Conservation (phyloP, 2,113 vertebrate species). For the Neopipo cinnamomea region DNA sequence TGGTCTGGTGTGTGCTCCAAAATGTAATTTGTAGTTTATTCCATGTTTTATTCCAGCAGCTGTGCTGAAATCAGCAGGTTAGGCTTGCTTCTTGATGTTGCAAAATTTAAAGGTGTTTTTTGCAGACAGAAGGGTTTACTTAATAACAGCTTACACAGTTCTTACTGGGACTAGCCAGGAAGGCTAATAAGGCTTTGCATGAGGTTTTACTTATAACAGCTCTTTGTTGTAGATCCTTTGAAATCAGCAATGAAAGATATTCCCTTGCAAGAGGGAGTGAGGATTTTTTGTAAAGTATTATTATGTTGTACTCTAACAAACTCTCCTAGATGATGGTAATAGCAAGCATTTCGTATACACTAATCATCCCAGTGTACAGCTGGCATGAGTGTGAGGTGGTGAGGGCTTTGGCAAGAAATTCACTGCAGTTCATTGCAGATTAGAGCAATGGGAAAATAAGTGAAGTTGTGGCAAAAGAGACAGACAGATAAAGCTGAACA, state of each 20-base stretch:
- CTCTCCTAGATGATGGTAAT: neutral
- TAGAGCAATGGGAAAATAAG: neutral
- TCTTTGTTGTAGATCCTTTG: neutral
- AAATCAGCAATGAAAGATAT: neutral
- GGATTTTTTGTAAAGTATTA: neutral
- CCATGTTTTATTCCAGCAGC: neutral
- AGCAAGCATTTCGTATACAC: fast-evolving
- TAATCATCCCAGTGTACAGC: neutral
- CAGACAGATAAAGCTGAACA: neutral
- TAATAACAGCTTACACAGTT: neutral
- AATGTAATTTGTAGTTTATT: neutral
- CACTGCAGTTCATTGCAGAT: neutral
- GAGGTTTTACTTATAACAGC: neutral
- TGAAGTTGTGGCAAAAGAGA: neutral
- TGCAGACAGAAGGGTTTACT: neutral
- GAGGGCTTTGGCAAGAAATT: neutral
- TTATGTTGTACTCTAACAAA: neutral
- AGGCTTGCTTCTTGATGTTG: neutral
- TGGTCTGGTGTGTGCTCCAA: neutral
- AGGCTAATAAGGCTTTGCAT: neutral
- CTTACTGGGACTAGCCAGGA: neutral
- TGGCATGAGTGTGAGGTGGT: neutral
- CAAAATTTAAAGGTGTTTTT: neutral
- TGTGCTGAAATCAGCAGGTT: neutral
- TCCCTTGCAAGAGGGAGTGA: neutral